Evolutionary conservation across 2,888 invertebrate genomes (phyloP).

Genomic region (Phasia obesa): DNA sequence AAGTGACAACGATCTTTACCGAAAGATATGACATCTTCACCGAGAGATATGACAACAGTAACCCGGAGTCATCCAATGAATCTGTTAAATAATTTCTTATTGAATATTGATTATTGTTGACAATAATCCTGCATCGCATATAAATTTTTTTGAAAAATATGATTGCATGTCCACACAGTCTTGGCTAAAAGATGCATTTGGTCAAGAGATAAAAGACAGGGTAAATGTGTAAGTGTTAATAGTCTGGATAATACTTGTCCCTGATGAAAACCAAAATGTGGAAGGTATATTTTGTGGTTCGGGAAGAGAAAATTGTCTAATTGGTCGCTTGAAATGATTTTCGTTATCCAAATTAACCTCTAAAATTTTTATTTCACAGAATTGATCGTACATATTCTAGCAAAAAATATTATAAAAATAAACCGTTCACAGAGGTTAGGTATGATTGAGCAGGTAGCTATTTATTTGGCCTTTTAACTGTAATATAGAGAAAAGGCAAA

Average conservation of each 20-base stretch:
- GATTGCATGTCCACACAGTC: constrained; percentile 96
- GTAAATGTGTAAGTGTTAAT: constrained; percentile 96
- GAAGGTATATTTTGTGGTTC: constrained; percentile 89
- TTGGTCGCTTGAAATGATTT: constrained; percentile 85
- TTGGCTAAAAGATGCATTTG: constrained; percentile 99
- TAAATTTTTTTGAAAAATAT: constrained; percentile 92
- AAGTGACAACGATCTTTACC: no score
- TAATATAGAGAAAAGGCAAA: no score
- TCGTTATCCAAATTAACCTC: constrained; percentile 93
- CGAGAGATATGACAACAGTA: no score
- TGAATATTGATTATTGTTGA: constrained; percentile 86
- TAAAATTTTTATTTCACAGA: constrained; percentile 92
- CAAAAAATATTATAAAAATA: no score
- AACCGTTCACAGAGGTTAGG: no score
- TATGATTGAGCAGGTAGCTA: no score
- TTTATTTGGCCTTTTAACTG: no score
- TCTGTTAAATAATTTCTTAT: constrained; percentile 86
- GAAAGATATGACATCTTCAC: no score
- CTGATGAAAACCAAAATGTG: constrained; percentile 94
- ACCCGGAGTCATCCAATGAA: constrained; percentile 98
- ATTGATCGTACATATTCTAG: constrained; percentile 88
- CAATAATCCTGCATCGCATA: constrained; percentile 87
- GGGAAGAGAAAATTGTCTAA: constrained; percentile 87
- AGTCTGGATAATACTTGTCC: constrained; percentile 93
- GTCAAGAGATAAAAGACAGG: constrained; percentile 97